Base-by-base conservation (phyloP, 2,888 invertebrate species). In the Parnassius smintheus region DNA sequence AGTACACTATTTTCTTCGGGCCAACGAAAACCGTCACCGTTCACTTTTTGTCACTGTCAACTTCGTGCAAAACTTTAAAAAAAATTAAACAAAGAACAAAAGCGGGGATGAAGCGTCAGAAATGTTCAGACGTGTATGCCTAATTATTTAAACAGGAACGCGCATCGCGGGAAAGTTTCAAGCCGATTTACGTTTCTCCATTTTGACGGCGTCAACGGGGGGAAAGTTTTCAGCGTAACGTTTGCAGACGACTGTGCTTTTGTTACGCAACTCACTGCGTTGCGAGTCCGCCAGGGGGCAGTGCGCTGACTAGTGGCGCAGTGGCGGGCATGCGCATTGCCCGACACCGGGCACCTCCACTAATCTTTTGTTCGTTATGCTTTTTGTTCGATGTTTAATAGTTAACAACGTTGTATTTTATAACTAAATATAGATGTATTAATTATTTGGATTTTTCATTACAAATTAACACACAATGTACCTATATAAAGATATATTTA, bases 201-300 rank as follows among this genome's bases (percentile, higher is more conserved):
- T 87, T 76, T 78, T 77, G 82, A 74, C 79, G 80, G 77, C 82
- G 82, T 83, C 83, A 76, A 78, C 80, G 81, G 55, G 80, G 79
- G 84, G 84, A 88, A 86, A 90, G 86, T 87, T 88, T 86, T 83
- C 86, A 71, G 83, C 81, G 86, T 79, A 83, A 78, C 83, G 88
- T 80, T 82, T 76, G 81, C 76, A 83, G 83, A 79, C 86, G 84
- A 89, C 83, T 88, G 88, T 86, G 88, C 83, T 87, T 82, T 86
- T 85, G 91, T 91, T 91, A 91, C 91, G 91, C 91, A 91, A 91
- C 77, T 85, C 83, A 86, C 85, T 91, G 91, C 90, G 86, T 79
- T 79, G 86, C 77, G 75, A 80, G 77, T 80, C 90, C 90, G 83
- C 90, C 82, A 90, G 91, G 89, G 91, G 91, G 91, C 88, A 88